These are phyloP conservation scores for Sylvilagus floridanus DNA, from an alignment of 2,797 vertebrate genomes.

Conservation along the genomic window DNA sequence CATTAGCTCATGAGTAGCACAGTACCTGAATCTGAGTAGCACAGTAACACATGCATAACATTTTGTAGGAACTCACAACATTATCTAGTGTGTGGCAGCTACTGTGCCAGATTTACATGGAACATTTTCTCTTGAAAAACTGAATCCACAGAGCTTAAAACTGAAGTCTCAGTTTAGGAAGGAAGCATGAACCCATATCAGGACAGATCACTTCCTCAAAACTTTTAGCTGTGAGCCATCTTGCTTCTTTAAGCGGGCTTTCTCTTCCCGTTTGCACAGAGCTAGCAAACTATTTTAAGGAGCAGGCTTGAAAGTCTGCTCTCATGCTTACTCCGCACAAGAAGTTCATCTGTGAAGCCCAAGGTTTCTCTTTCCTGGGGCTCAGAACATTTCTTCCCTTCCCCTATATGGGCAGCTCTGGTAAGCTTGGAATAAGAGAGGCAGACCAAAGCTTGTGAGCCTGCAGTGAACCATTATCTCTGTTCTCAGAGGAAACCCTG, in stretches of 20 bases:
- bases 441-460: neutral
- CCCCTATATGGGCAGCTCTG: neutral
- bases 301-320: neutral
- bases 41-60: neutral
- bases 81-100: neutral
- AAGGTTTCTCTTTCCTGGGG: neutral
- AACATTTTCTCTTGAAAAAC: constrained; percentile 44
- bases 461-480: neutral
- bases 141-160: constrained; percentile 29
- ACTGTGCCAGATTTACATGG: neutral
- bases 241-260: neutral
- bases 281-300: neutral
- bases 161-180: neutral
- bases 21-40: neutral
- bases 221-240: neutral
- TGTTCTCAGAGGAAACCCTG: neutral
- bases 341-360: neutral
- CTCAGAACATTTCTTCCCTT: neutral
- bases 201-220: constrained; percentile 65
- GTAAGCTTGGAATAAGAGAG: neutral
- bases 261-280: neutral
- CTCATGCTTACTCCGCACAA: neutral
- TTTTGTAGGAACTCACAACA: neutral
- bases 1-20: neutral
- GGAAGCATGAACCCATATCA: neutral